phyloP scores from a whole-genome alignment of 2,113 vertebrate species.

The Girardinichthys multiradiatus region DNA sequence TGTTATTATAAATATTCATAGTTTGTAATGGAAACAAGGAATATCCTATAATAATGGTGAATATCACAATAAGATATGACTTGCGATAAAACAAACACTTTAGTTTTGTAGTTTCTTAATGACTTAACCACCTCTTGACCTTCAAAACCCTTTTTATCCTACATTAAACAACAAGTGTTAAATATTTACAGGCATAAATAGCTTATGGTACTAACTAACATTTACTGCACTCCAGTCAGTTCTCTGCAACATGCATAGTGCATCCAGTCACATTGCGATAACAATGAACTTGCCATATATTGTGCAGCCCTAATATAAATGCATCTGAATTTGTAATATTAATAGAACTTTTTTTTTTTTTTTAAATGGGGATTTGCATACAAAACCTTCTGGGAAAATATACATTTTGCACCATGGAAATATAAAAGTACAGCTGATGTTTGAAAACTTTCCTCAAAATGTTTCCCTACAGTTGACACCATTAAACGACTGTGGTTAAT shows the following conservation, averaged over 20 bases:
- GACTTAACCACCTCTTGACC: too few relatives aligned
- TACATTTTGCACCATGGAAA: not conserved
- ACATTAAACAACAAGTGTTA: too few relatives aligned
- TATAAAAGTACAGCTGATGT: not conserved
- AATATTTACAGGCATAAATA: too few relatives aligned
- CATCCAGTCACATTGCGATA: too few relatives aligned
- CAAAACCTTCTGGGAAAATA: not conserved
- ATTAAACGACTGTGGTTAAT: not conserved
- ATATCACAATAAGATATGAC: not conserved
- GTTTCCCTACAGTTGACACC: not conserved
- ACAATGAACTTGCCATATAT: too few relatives aligned
- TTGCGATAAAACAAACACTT: not conserved
- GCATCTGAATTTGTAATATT: not conserved
- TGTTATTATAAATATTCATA: too few relatives aligned
- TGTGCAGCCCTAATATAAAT: too few relatives aligned
- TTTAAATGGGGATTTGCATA: constrained; percentile 1
- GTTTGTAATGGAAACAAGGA: not conserved
- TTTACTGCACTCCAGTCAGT: too few relatives aligned
- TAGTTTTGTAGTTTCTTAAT: too few relatives aligned
- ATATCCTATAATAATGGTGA: not conserved
- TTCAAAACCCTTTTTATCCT: too few relatives aligned
- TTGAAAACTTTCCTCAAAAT: not conserved
- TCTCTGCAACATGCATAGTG: too few relatives aligned
- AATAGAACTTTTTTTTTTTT: not conserved
- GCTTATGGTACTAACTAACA: too few relatives aligned